Conservation (phyloP, 2,888 invertebrate genomes). For the Eretmocerus hayati region DNA sequence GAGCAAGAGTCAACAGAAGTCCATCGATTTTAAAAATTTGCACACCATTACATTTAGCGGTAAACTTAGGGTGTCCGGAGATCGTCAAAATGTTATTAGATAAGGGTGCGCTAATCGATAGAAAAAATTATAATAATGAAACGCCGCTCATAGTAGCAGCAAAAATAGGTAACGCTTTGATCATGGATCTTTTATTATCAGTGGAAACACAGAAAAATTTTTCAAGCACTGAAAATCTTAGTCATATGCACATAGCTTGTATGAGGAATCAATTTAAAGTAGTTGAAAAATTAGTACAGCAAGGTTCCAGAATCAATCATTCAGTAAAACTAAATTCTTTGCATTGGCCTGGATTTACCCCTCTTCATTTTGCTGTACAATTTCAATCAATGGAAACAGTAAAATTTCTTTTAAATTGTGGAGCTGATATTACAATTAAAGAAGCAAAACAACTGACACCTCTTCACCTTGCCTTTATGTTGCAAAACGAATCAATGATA, state of each 20-base stretch:
- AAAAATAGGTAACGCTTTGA: slow-evolving; percentile 1
- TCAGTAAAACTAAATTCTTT: neutral
- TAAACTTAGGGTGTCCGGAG: neutral
- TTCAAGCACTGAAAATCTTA: slow-evolving; percentile 2
- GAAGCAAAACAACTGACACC: slow-evolving; percentile 1
- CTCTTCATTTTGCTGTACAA: slow-evolving; percentile 8
- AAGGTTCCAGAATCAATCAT: slow-evolving; percentile 2
- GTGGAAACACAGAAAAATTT: neutral
- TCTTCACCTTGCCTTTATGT: slow-evolving; percentile 1
- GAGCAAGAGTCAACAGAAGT: neutral
- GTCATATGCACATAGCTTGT: slow-evolving; percentile 8
- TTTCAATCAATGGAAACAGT: slow-evolving; percentile 3
- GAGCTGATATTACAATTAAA: slow-evolving; percentile 5
- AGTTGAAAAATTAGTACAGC: slow-evolving; percentile 4
- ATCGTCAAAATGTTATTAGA: slow-evolving; percentile 3
- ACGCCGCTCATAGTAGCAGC: slow-evolving; percentile 5
- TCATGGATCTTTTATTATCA: slow-evolving; percentile 2
- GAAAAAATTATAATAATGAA: slow-evolving; percentile 1
- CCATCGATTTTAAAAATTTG: neutral
- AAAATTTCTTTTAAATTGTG: slow-evolving; percentile 6
- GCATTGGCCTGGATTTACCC: slow-evolving; percentile 2
- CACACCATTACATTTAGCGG: slow-evolving; percentile 6
- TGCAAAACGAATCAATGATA: neutral
- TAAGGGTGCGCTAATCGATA: slow-evolving; percentile 2
- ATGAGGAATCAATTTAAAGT: slow-evolving; percentile 3